These are phyloP conservation scores for Brachyhypopomus occidentalis DNA, from an alignment of 2,113 vertebrate species.

Conservation along the genomic window DNA sequence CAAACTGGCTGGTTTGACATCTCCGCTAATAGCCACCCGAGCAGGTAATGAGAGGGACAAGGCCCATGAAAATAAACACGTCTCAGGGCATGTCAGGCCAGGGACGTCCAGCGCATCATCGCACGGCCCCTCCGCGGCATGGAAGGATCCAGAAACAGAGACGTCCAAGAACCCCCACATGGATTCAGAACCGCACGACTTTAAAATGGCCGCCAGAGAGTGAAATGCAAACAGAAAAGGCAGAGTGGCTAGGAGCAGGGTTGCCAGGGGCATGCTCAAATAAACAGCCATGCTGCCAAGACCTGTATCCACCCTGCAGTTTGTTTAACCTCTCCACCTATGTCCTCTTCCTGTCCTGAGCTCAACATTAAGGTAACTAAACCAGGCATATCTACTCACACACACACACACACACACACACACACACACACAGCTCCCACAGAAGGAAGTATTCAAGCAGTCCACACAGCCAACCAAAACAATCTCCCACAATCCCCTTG, in stretches of 20 bases:
- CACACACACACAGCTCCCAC: background rate
- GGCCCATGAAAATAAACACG: background rate
- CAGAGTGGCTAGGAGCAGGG: background rate
- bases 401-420: background rate
- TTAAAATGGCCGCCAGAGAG: background rate
- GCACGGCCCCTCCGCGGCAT: no score
- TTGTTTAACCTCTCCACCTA: background rate
- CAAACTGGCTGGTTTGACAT: background rate
- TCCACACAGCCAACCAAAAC: constrained; percentile 60
- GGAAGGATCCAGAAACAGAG: background rate
- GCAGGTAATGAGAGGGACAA: constrained; percentile 7
- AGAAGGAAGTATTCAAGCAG: constrained; percentile 29
- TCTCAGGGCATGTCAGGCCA: background rate
- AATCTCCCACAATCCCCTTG: constrained; percentile 15
- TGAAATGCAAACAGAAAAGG: background rate
- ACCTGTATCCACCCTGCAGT: constrained; percentile 3
- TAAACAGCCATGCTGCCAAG: constrained; percentile 10
- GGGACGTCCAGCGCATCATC: background rate
- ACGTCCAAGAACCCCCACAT: background rate
- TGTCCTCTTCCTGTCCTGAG: constrained; percentile 1
- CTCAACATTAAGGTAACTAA: constrained; percentile 27
- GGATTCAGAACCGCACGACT: constrained; percentile 5
- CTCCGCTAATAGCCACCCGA: background rate
- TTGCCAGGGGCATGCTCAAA: constrained; percentile 12
- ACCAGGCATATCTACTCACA: background rate